These are phyloP conservation scores for Microcebus ravelobensis DNA, from an alignment of 2,113 vertebrate genomes.

Conservation along the genomic window DNA sequence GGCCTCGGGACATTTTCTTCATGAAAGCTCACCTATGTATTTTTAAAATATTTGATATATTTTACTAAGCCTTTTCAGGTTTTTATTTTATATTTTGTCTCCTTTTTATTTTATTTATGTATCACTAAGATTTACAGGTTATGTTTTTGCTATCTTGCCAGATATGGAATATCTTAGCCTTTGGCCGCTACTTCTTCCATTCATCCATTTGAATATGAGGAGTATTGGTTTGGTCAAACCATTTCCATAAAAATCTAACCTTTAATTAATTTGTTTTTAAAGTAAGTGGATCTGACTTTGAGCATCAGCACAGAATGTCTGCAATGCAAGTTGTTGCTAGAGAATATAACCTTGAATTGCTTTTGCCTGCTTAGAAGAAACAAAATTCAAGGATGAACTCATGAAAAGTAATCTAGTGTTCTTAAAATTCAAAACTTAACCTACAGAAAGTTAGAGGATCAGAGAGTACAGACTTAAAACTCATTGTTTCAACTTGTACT, in stretches of 20 bases:
- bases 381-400: not conserved
- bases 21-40: not conserved
- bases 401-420: not conserved
- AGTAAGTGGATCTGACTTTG: not conserved
- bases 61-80: not conserved
- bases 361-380: not conserved
- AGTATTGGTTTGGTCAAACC: not conserved
- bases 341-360: not conserved
- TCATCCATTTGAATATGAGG: not conserved
- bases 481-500: not conserved
- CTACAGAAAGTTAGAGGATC: not conserved
- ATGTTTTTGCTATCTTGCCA: not conserved
- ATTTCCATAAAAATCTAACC: not conserved
- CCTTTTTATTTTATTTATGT: not conserved
- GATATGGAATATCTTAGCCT: not conserved
- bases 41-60: not conserved
- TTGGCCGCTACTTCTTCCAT: not conserved
- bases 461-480: not conserved
- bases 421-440: slow-evolving; percentile 13
- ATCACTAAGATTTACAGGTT: not conserved
- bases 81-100: not conserved
- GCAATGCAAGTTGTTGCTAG: not conserved
- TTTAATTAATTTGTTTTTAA: not conserved
- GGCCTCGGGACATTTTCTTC: not conserved
- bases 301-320: not conserved